These are phyloP conservation scores for Pachyramphus minor DNA, from an alignment of 2,113 vertebrate genomes.

Conservation along the genomic window DNA sequence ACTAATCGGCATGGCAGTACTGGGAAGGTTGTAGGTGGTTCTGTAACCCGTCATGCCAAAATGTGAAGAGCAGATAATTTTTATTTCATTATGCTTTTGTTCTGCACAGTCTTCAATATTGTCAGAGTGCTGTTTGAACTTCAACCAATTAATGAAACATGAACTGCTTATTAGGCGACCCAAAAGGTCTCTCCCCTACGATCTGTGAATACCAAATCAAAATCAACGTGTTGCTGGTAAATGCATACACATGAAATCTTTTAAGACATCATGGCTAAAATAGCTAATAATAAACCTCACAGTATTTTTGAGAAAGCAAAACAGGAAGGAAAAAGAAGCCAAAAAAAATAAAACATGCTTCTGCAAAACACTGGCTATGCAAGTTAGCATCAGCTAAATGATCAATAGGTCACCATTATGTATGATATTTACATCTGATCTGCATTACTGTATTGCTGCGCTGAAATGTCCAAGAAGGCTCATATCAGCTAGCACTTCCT, in stretches of 20 bases:
- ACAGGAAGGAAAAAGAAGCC: not conserved
- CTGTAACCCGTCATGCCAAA: constrained; percentile 39
- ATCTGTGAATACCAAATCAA: constrained; percentile 55
- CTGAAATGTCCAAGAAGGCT: constrained; percentile 27
- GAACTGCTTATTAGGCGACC: constrained; percentile 62
- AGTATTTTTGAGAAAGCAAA: constrained; percentile 9
- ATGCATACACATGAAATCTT: constrained; percentile 50
- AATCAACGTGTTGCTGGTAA: constrained; percentile 25
- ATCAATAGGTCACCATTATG: constrained; percentile 19
- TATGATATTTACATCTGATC: constrained; percentile 42
- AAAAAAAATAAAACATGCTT: constrained; percentile 21
- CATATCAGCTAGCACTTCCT: not conserved
- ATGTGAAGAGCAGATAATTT: constrained; percentile 45
- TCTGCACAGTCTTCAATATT: constrained; percentile 42
- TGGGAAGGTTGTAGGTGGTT: constrained; percentile 2
- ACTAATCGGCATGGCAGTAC: not conserved
- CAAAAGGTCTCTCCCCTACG: constrained; percentile 16
- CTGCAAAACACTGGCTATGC: constrained; percentile 1
- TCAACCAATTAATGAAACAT: constrained; percentile 61
- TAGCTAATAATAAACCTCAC: constrained; percentile 35
- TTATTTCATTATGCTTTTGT: constrained; percentile 59
- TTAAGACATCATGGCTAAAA: constrained; percentile 28
- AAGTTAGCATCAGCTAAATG: not conserved
- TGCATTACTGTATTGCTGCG: constrained; percentile 23
- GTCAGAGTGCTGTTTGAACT: constrained; percentile 50